phyloP scores from a whole-genome alignment of 1,140 invertebrate species.

The Metaphire vulgaris region DNA sequence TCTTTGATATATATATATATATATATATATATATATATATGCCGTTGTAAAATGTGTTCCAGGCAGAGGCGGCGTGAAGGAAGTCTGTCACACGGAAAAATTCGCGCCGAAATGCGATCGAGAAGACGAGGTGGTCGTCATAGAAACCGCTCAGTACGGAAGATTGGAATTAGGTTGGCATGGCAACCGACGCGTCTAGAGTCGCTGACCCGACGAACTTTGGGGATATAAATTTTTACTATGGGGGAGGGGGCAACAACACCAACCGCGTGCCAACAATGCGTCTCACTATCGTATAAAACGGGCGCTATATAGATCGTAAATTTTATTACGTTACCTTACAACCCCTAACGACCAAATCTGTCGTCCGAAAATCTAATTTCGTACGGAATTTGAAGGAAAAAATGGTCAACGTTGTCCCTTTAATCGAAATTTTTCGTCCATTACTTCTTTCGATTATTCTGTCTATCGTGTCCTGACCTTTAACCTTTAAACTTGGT shows the following conservation, averaged over 20 bases:
- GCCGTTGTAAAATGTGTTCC: no score
- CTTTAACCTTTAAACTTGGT: neutral
- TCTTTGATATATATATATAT: no score
- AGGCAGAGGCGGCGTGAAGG: no score
- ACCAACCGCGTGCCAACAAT: neutral
- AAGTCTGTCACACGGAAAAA: slow-evolving; percentile 11
- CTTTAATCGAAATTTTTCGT: no score
- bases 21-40: no score
- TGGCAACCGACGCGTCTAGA: neutral
- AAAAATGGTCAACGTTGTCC: no score
- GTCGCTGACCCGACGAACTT: neutral
- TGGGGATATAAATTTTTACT: neutral
- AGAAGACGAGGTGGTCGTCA: slow-evolving; percentile 13
- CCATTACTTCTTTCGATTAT: neutral
- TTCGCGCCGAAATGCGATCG: neutral
- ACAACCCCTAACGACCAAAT: no score
- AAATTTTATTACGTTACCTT: no score
- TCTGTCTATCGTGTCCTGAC: neutral
- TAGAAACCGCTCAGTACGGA: slow-evolving; percentile 20
- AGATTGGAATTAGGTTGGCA: slow-evolving; percentile 9
- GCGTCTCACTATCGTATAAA: neutral
- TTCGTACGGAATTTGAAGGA: no score
- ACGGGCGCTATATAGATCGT: no score
- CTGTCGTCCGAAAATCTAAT: neutral
- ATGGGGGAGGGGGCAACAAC: neutral